Evolutionary conservation across 2,888 invertebrate species (phyloP), one percentile per base, ranked within the genome.

Genomic region (Xylota segnis): DNA sequence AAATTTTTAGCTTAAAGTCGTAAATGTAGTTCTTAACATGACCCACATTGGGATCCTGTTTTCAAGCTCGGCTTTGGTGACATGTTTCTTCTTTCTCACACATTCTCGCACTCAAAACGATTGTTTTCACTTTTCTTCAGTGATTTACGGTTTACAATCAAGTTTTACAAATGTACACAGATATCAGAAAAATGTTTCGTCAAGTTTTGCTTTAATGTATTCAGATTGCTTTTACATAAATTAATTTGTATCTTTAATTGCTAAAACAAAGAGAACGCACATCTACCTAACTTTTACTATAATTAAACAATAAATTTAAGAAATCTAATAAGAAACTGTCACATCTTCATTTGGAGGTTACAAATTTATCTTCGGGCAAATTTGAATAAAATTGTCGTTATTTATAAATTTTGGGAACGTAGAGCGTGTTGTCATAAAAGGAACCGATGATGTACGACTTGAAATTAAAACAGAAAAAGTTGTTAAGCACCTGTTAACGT

Each of bases 301-400:
- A 45, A 45, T 65, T 65, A 45, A 75, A 75, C 23, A 16, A 9
- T 16, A 27, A 63, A 56, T 54, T 40, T 27, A 12, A 40, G 16
- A 29, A 29, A 14, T 14, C 34, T 32, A 29, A 14, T 34, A 58
- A 45, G 14, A 47, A 75, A 47, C 27, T 58, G 45, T 75, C 65
- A 75, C 56, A 75, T 66, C 56, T 66, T 50, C 18, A 75, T 47
- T 66, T 47, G n/a, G 47, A 75, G 56, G 65, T 66, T 75, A 23
- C 12, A 58, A 23, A 65, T 47, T 58, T 75, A 56, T 75, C 75
- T 66, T 75, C 27, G 5, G 9, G 4, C 0, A 45, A 54, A 75
- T 75, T 65, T 75, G 27, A 65, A 75, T 75, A 75, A 65, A 56
- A 56, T 34, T 56, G 56, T 75, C 63, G 56, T 75, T 75, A 56